phyloP scores from a whole-genome alignment of 2,113 vertebrate genomes.

The Chaetodon auriga region DNA sequence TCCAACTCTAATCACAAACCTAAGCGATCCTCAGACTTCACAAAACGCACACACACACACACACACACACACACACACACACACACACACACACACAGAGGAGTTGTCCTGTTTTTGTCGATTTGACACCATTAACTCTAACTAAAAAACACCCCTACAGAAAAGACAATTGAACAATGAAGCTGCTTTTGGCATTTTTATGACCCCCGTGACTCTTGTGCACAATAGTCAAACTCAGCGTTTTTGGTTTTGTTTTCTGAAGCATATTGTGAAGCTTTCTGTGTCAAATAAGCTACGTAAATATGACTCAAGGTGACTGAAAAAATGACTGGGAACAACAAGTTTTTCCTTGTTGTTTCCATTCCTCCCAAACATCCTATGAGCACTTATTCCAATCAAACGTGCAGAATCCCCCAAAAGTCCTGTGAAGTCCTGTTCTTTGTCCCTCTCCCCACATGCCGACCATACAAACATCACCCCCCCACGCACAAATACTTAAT shows the following conservation, averaged over 20 bases:
- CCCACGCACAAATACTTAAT: slow-evolving; percentile 69
- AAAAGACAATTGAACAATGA: slow-evolving; percentile 30
- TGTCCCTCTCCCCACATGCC: slow-evolving; percentile 44
- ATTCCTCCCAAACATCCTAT: neutral
- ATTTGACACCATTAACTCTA: slow-evolving; percentile 10
- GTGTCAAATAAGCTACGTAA: neutral
- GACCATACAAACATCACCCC: slow-evolving; percentile 47
- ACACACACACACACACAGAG: neutral
- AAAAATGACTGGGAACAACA: neutral
- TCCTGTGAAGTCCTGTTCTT: slow-evolving; percentile 16
- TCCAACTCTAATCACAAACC: neutral
- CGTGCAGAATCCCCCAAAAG: slow-evolving; percentile 2
- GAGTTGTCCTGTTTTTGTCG: neutral
- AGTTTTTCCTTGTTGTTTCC: neutral
- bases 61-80: neutral
- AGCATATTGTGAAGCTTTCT: neutral
- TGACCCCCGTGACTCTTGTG: slow-evolving; percentile 12
- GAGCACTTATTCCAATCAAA: slow-evolving; percentile 24
- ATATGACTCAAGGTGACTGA: neutral
- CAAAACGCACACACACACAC: neutral
- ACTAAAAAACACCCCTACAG: neutral
- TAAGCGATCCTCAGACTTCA: neutral
- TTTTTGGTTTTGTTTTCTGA: neutral
- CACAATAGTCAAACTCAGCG: neutral
- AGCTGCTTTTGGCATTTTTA: slow-evolving; percentile 34